These are phyloP conservation scores for Morus bassanus DNA, from an alignment of 2,797 vertebrate genomes.

Conservation along the genomic window DNA sequence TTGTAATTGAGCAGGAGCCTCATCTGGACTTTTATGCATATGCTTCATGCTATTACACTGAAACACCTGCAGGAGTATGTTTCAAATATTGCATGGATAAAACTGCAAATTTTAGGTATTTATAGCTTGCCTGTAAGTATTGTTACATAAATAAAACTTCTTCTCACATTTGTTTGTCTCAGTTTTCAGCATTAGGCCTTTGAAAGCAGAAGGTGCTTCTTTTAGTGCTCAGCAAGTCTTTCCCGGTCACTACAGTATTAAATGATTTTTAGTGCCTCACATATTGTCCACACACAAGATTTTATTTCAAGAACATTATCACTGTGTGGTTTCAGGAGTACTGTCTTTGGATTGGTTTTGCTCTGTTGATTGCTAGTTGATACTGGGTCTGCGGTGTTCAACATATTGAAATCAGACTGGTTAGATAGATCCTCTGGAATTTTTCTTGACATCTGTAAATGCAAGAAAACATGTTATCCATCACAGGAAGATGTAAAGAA, in stretches of 20 bases:
- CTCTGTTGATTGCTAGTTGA: not conserved
- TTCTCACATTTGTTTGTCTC: not conserved
- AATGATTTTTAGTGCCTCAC: not conserved
- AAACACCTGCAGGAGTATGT: not conserved
- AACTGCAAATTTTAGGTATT: not conserved
- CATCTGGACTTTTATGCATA: not conserved
- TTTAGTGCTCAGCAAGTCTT: not conserved
- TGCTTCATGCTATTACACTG: not conserved
- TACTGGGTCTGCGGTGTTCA: not conserved
- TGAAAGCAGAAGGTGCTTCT: not conserved
- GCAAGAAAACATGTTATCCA: not conserved
- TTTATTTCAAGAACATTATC: not conserved
- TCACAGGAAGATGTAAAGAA: not conserved
- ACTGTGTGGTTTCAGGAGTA: not conserved
- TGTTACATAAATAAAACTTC: not conserved
- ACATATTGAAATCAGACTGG: not conserved
- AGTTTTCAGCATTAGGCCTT: not conserved
- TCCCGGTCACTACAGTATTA: not conserved
- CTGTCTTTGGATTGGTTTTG: not conserved
- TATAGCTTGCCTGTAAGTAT: not conserved
- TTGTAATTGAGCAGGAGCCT: not conserved
- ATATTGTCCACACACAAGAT: not conserved
- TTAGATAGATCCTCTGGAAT: not conserved
- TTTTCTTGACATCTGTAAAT: not conserved
- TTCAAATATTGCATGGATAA: not conserved